Evolutionary conservation across 2,888 invertebrate species (phyloP).

Genomic region (Nudaria mundana): DNA sequence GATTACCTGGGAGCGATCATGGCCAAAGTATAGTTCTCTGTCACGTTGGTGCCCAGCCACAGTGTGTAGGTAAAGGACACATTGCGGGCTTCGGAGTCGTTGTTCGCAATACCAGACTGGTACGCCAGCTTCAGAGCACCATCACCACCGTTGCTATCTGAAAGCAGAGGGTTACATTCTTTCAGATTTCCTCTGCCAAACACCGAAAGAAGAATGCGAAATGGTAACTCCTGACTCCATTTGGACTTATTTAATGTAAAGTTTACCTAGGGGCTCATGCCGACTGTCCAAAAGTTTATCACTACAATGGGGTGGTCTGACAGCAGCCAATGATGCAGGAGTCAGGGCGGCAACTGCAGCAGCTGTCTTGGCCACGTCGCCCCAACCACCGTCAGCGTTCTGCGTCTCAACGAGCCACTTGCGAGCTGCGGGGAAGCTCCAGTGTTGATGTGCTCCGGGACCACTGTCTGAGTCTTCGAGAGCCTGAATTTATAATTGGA

Average conservation of each 20-base stretch:
- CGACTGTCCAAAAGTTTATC: slow-evolving; percentile 76
- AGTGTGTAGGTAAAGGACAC: slow-evolving; percentile 91
- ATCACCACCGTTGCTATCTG: slow-evolving; percentile 73
- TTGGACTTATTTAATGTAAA: no score
- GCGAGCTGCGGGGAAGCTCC: slow-evolving; percentile 90
- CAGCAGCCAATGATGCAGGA: slow-evolving; percentile 86
- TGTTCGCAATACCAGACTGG: slow-evolving; percentile 72
- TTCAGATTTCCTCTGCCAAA: no score
- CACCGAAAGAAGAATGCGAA: no score
- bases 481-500: slow-evolving; percentile 72
- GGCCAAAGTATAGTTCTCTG: slow-evolving; percentile 89
- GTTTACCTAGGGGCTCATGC: slow-evolving; percentile 75
- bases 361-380: slow-evolving; percentile 86
- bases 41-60: slow-evolving; percentile 93
- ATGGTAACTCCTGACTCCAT: no score
- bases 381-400: slow-evolving; percentile 89
- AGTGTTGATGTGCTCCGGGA: slow-evolving; percentile 79
- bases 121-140: slow-evolving; percentile 69
- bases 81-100: slow-evolving; percentile 84
- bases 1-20: slow-evolving; percentile 65
- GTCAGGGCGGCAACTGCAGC: slow-evolving; percentile 90
- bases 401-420: slow-evolving; percentile 88
- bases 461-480: slow-evolving; percentile 87
- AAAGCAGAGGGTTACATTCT: slow-evolving; percentile 1
- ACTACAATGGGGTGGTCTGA: slow-evolving; percentile 80